Base-by-base conservation (phyloP, 2,113 vertebrate genomes). In the Podarcis raffonei region DNA sequence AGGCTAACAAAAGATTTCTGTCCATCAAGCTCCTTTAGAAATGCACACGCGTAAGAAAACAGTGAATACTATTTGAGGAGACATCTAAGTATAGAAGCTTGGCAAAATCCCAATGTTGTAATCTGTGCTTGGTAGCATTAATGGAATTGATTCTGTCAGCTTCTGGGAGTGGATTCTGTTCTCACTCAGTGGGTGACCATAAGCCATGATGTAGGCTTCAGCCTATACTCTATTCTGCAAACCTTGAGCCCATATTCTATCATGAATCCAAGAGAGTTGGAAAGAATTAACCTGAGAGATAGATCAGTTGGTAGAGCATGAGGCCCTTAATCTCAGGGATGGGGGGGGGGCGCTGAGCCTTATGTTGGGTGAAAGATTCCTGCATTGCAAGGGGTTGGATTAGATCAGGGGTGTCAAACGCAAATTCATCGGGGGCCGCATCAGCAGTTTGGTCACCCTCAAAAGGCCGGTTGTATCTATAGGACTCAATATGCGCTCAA, bases 161-260 rank as follows among this genome's bases (percentile, higher is more conserved):
- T 62, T 15, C 30, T 74, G 74, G 1, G 5, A 87, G 80, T 89
- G 81, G 59, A 81, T 32, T 87, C 74, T 81, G 37, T 71, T 90
- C 82, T 66, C 27, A n/a, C 18, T 30, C 76, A 66, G 82, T 18
- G n/a, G 39, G 8, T 85, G 83, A 94, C 80, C 74, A 83, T 62
- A 88, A 91, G n/a, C 71, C 85, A 27, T 39, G 35, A 42, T 48
- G 23, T 1, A 85, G 48, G 86, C 90, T 90, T 62, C 84, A 76
- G 30, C 48, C 30, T 32, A 72, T 53, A 93, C 89, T 92, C 81
- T 84, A 79, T 32, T 53, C 48, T 62, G 77, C 68, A 82, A 72
- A 65, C n/a, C 76, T 68, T 88, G 93, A 27, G 0, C 88, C 89
- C 93, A 90, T 87, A 93, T 89, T 92, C 83, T 84, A 79, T 32